Base-by-base conservation (phyloP, 2,113 vertebrate species). In the Chaetorhynchus papuensis region DNA sequence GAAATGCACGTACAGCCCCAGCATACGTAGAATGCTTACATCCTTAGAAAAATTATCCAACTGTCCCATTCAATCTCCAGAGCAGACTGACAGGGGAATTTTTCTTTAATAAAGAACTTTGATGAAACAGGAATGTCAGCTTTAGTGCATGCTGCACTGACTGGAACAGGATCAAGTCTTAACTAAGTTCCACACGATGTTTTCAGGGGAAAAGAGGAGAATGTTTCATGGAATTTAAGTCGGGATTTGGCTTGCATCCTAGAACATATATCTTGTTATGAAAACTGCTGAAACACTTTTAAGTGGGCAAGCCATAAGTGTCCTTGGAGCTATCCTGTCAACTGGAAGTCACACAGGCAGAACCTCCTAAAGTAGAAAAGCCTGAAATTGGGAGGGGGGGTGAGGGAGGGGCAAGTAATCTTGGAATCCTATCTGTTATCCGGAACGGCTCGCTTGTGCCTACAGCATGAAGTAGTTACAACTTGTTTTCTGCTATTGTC, bases 401-500 rank as follows among this genome's bases (percentile, higher is more conserved):
- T 18, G 49, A 69, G 90, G 87, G 90, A 91, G 80, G 70, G 91
- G 91, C 63, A 81, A 85, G 78, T 14, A 80, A 76, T 84, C 90
- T 93, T 86, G 92, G 92, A 96, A 96, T 24, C 33, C 7, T 83
- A 39, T 88, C 83, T 84, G 78, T 83, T 87, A 45, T 4, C 78
- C 7, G 15, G 95, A 93, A 65, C 49, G 59, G 85, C 59, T 95
- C 7, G 19, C 89, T 76, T 76, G 81, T 80, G 91, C 96, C 96
- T 89, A 87, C 92, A 95, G 92, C 92, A 15, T 24, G 87, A 84
- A 94, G 88, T 15, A 94, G 95, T 94, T 96, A 89, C 77, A 90
- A 94, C 95, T 97, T 95, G 94, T 93, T 96, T 96, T 87, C 77
- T 91, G 92, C 82, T 94, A 91, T 79, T 93, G 94, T 95, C 91